phyloP scores from a whole-genome alignment of 35 echinoderm and acorn worm genomes.

The Hemicentrotus pulcherrimus region DNA sequence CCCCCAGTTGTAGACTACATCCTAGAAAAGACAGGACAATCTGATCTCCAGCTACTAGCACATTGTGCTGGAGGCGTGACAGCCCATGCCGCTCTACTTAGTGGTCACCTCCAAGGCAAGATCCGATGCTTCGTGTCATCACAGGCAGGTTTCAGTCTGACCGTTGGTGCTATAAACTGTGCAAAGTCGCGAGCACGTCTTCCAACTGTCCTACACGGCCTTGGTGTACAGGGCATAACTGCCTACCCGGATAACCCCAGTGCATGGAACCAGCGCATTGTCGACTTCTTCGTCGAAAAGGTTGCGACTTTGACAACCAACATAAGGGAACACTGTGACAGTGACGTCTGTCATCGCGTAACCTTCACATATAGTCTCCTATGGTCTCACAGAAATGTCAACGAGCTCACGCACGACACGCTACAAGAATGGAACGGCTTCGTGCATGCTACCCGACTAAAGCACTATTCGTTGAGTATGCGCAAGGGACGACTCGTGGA shows the following conservation, averaged over 20 bases:
- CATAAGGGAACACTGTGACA: conserved; percentile 70
- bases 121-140: conserved; percentile 66
- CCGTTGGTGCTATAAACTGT: conserved; percentile 60
- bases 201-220: conserved; percentile 65
- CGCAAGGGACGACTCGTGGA: conserved; percentile 68
- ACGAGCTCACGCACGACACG: conserved; percentile 71
- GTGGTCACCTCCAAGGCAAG: conserved; percentile 62
- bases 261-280: conserved; percentile 56
- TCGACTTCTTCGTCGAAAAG: conserved; percentile 51
- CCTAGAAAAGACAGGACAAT: conserved; percentile 53
- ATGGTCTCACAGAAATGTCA: conserved; percentile 67
- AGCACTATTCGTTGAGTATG: conserved; percentile 58
- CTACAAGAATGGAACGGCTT: conserved; percentile 72
- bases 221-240: conserved; percentile 64
- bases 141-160: conserved; percentile 66
- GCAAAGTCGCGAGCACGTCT: conserved; percentile 57
- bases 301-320: conserved; percentile 57
- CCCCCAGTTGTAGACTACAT: conserved; percentile 68
- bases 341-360: conserved; percentile 68
- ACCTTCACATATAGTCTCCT: conserved; percentile 76
- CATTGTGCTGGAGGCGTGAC: conserved; percentile 74
- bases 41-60: conserved; percentile 61
- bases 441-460: conserved; percentile 51
- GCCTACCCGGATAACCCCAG: conserved; percentile 47
- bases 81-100: conserved; percentile 45